Conservation (phyloP, 2,113 vertebrate species). For the Channa argus region DNA sequence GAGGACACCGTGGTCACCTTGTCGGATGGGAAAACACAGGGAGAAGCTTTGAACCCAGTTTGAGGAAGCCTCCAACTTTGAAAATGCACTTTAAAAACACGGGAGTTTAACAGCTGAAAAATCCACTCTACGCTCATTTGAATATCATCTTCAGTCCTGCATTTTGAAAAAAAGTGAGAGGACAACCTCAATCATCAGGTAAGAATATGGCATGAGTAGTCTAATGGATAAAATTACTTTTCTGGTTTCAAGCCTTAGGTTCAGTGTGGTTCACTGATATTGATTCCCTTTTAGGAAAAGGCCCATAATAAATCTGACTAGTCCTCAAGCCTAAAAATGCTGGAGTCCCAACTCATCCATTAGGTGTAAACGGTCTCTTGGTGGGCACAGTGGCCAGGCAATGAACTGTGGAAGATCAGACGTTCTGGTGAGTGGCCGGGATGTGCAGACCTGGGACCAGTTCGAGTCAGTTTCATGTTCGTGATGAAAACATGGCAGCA, state of each 20-base stretch:
- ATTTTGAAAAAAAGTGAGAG: not conserved
- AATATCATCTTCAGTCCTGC: not conserved
- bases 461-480: constrained; percentile 1
- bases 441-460: constrained; percentile 17
- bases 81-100: constrained; percentile 3
- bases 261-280: constrained; percentile 54
- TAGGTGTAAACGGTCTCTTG: constrained; percentile 38
- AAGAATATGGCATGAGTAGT: not conserved
- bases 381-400: constrained; percentile 43
- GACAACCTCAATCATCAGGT: not conserved
- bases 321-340: constrained; percentile 55
- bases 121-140: not conserved
- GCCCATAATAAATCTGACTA: constrained; percentile 57
- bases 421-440: constrained; percentile 28
- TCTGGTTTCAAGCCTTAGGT: constrained; percentile 13
- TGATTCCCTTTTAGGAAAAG: constrained; percentile 34
- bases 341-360: constrained; percentile 46
- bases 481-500: not conserved
- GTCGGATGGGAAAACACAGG: constrained; percentile 34
- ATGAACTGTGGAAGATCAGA: constrained; percentile 49
- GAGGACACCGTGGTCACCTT: constrained; percentile 71
- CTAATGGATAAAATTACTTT: constrained; percentile 7
- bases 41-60: constrained; percentile 44
- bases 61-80: constrained; percentile 24
- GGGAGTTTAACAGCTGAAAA: not conserved